phyloP scores from a whole-genome alignment of 92 coral and sea anemone species.

The Paragorgia papillata region DNA sequence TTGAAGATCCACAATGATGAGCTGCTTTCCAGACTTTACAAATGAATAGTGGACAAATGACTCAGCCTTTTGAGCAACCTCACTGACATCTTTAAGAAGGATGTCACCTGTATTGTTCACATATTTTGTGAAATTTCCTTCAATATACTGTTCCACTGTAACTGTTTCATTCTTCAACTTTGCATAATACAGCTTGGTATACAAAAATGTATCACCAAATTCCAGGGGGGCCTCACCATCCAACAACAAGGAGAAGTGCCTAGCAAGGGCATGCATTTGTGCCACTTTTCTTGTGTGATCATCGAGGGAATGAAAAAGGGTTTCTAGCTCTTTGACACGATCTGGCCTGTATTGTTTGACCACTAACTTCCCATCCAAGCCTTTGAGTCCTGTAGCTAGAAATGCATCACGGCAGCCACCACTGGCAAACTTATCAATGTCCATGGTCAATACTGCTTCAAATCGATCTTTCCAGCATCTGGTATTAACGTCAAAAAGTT shows the following conservation, averaged over 20 bases:
- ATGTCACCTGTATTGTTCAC: slow-evolving; percentile 54
- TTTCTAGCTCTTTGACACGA: slow-evolving; percentile 46
- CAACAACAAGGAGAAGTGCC: slow-evolving; percentile 60
- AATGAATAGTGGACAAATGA: background rate
- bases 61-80: background rate
- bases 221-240: slow-evolving; percentile 49
- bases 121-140: slow-evolving; percentile 38
- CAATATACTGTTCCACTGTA: slow-evolving; percentile 56
- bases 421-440: too few relatives aligned
- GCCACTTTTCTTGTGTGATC: slow-evolving; percentile 61
- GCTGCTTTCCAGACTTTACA: slow-evolving; percentile 14
- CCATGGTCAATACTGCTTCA: too few relatives aligned
- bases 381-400: slow-evolving; percentile 51
- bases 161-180: slow-evolving; percentile 57
- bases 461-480: too few relatives aligned
- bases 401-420: slow-evolving; percentile 61
- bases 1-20: slow-evolving; percentile 63
- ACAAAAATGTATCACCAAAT: slow-evolving; percentile 66
- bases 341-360: slow-evolving; percentile 57
- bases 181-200: slow-evolving; percentile 63
- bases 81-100: background rate
- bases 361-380: slow-evolving; percentile 56
- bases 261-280: slow-evolving; percentile 66
- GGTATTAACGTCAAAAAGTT: too few relatives aligned
- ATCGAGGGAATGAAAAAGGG: slow-evolving; percentile 34